phyloP scores from a whole-genome alignment of 1,140 invertebrate species.

The Drosophila obscura region DNA sequence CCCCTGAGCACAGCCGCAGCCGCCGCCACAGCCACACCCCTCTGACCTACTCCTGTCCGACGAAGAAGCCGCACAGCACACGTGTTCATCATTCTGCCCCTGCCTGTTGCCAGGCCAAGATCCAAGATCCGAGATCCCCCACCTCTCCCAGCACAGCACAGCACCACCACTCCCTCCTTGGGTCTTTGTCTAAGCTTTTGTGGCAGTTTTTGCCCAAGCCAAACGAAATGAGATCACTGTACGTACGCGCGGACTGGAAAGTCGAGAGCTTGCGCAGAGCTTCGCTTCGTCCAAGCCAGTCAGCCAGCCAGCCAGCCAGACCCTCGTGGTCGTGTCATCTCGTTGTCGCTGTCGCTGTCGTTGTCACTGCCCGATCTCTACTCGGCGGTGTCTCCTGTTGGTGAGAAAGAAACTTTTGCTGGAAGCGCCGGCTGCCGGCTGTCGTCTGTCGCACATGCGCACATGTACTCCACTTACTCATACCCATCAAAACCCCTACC shows the following conservation, averaged over 20 bases:
- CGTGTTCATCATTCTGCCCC: slow-evolving; percentile 49
- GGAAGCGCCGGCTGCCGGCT: slow-evolving; percentile 31
- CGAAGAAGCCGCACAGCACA: slow-evolving; percentile 37
- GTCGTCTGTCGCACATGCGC: background rate
- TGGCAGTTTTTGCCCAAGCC: slow-evolving; percentile 42
- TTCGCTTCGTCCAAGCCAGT: slow-evolving; percentile 4
- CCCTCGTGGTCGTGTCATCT: slow-evolving; percentile 4
- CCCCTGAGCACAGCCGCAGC: background rate
- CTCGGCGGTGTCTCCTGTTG: slow-evolving; percentile 19
- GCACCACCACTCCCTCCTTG: background rate
- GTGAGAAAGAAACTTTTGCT: slow-evolving; percentile 46
- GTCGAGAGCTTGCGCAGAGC: slow-evolving; percentile 43
- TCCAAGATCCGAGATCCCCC: slow-evolving; percentile 7
- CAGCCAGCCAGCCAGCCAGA: background rate
- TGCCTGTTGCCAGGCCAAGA: slow-evolving; percentile 61
- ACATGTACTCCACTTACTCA: slow-evolving; percentile 42
- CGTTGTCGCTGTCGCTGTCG: background rate
- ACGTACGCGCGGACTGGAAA: slow-evolving; percentile 25
- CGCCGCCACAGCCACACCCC: slow-evolving; percentile 2
- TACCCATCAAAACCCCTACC: slow-evolving; percentile 6
- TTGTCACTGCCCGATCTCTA: background rate
- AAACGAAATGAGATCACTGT: slow-evolving; percentile 50
- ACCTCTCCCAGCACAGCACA: background rate
- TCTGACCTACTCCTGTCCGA: background rate
- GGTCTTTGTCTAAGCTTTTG: slow-evolving; percentile 31